Percentiles rank a stretch among this genome's conserved stretches.
Conservation (phyloP, 2,113 vertebrate genomes). For the Rissa tridactyla region DNA sequence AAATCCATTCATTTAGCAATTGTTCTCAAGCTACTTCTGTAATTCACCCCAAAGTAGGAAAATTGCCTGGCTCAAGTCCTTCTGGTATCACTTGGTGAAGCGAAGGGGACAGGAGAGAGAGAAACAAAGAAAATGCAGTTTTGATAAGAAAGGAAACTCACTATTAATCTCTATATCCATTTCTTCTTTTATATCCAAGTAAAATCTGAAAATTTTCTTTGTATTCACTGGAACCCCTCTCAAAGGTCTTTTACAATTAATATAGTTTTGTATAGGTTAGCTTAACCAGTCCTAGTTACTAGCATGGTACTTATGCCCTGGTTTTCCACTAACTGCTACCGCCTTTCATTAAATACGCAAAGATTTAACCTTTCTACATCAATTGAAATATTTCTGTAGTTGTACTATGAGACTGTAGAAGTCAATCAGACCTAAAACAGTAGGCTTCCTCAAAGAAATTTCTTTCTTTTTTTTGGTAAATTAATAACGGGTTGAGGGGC, state of each 20-base stretch:
- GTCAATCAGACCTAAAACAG: background rate
- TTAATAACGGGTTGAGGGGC: background rate
- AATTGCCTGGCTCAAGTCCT: background rate
- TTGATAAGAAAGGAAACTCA: background rate
- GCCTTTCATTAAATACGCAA: background rate
- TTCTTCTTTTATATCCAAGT: background rate
- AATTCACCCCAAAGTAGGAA: background rate
- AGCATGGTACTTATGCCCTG: background rate
- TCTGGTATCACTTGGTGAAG: background rate
- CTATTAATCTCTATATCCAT: background rate
- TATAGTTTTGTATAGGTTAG: background rate
- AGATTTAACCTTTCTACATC: background rate
- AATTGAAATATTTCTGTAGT: background rate
- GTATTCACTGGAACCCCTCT: background rate
- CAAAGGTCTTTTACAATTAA: background rate
- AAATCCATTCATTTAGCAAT: background rate
- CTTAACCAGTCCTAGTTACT: background rate
- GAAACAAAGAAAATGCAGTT: background rate
- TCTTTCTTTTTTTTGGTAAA: background rate
- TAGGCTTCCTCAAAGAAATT: background rate
- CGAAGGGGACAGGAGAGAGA: background rate
- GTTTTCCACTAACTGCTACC: background rate
- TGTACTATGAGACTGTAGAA: background rate
- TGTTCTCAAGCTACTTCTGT: background rate
- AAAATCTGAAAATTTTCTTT: background rate